Base-by-base conservation (phyloP, 2,113 vertebrate species). In the Charina bottae region DNA sequence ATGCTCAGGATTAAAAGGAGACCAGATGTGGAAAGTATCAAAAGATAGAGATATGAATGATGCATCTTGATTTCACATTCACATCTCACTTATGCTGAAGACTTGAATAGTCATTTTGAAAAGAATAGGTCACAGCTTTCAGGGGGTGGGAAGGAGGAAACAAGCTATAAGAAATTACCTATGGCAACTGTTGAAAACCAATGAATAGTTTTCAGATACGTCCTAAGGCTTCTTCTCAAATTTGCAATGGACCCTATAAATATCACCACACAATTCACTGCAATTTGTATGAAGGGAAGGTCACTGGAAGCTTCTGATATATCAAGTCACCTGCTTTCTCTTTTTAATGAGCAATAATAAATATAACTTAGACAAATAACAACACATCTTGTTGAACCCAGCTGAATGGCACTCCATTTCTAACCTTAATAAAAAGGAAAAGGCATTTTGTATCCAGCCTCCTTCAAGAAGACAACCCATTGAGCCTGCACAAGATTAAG, bases 221-320 rank as follows among this genome's bases (percentile, higher is more conserved):
- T 95, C 93, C 94, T 86, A 92, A 62, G 87, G 92, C 91, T 21
- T 24, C 93, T 95, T 88, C 95, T 94, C 88, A 93, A 93, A 93
- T 94, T 92, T 95, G 94, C 95, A 96, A 95, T 94, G 95, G 93
- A 93, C 90, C 92, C 92, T 95, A 95, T 94, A 96, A 96, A 96
- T 95, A 95, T 93, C 88, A 91, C 49, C 54, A 96, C 93, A 92
- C 94, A 93, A 95, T 94, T 95, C 92, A 94, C 90, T 96, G 90
- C 89, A 96, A 95, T 94, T 97, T 96, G 96, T 95, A 96, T 95
- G 94, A 95, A 94, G 90, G 94, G 87, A 95, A 90, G 55, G 87
- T 85, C 85, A 96, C 37, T 89, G 90, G 93, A 91, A 95, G 85
- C 89, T 93, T 88, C 93, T 91, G 92, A 96, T 93, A 96, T 90